phyloP scores from a whole-genome alignment of 1,140 invertebrate genomes.

The Geopemphigus sp. region DNA sequence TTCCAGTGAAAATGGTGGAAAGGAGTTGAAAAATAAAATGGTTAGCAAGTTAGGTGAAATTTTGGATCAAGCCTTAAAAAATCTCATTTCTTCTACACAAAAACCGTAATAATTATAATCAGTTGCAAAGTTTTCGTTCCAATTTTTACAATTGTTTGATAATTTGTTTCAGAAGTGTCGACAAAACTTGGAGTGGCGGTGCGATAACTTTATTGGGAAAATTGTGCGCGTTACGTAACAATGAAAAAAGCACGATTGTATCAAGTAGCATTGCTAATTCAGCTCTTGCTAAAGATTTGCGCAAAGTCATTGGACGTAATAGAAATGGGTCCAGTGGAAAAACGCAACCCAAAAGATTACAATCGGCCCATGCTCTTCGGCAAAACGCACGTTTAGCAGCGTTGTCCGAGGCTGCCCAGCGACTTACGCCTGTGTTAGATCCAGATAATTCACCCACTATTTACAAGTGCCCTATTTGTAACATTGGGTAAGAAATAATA shows the following conservation, averaged over 20 bases:
- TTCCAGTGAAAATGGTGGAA: constrained; percentile 44
- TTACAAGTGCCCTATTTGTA: constrained; percentile 43
- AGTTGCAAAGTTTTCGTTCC: background rate
- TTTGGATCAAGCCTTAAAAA: constrained; percentile 45
- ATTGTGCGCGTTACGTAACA: constrained; percentile 49
- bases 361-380: constrained; percentile 24
- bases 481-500: constrained; percentile 29
- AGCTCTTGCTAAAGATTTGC: constrained; percentile 35
- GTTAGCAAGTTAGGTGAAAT: constrained; percentile 44
- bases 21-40: constrained; percentile 46
- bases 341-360: constrained; percentile 22
- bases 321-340: constrained; percentile 9
- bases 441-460: constrained; percentile 21
- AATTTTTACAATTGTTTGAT: too few species aligned
- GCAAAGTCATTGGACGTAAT: constrained; percentile 40
- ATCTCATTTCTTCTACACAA: constrained; percentile 47
- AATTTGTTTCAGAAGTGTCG: constrained; percentile 15
- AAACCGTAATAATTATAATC: constrained; percentile 30
- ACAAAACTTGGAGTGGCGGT: constrained; percentile 44
- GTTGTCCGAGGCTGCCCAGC: constrained; percentile 29
- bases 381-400: constrained; percentile 39
- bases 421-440: constrained; percentile 15
- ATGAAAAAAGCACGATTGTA: constrained; percentile 35
- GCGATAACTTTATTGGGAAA: constrained; percentile 51
- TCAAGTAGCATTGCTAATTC: constrained; percentile 42